Percentiles rank a stretch among this genome's conserved stretches.
These are phyloP conservation scores for Zoanthus sociatus DNA, from an alignment of 92 coral and sea anemone genomes.

Conservation along the genomic window DNA sequence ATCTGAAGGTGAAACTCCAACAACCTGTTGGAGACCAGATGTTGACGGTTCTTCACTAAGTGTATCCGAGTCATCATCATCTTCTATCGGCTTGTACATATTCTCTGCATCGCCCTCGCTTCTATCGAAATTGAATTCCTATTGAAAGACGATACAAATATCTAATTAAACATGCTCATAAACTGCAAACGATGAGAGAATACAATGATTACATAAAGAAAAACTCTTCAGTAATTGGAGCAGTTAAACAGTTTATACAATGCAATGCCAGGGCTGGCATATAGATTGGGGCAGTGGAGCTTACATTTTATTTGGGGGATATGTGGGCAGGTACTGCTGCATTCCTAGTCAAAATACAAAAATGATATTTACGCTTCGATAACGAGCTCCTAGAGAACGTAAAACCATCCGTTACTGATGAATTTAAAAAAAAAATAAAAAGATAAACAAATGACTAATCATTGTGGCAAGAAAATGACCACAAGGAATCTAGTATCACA, in stretches of 20 bases:
- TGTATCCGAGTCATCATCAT: constrained; percentile 24
- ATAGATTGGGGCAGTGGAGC: constrained; percentile 20
- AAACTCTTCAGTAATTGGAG: constrained; percentile 8
- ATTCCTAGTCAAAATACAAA: constrained; percentile 12
- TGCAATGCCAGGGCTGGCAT: constrained; percentile 21
- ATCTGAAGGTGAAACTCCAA: constrained; percentile 24
- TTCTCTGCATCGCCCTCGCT: constrained; percentile 6
- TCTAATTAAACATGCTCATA: constrained; percentile 15
- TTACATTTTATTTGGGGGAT: constrained; percentile 15
- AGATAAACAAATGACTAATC: too few relatives aligned
- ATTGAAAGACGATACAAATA: constrained; percentile 1
- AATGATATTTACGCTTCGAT: constrained; percentile 14
- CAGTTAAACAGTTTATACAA: constrained; percentile 18
- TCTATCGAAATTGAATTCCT: constrained; percentile 14
- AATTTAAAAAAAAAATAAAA: too few relatives aligned
- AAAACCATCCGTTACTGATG: constrained; percentile 16
- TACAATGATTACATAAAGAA: constrained; percentile 7
- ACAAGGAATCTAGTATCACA: neutral
- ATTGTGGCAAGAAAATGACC: neutral
- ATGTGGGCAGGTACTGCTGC: constrained; percentile 19
- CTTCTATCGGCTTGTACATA: constrained; percentile 13
- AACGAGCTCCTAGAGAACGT: constrained; percentile 10
- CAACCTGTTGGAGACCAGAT: constrained; percentile 42
- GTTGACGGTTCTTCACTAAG: constrained; percentile 40
- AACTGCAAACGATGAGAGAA: constrained; percentile 20